Percentiles rank a stretch among this genome's conserved stretches.
Conservation (phyloP, 1,140 invertebrate genomes). For the Littorina saxatilis region DNA sequence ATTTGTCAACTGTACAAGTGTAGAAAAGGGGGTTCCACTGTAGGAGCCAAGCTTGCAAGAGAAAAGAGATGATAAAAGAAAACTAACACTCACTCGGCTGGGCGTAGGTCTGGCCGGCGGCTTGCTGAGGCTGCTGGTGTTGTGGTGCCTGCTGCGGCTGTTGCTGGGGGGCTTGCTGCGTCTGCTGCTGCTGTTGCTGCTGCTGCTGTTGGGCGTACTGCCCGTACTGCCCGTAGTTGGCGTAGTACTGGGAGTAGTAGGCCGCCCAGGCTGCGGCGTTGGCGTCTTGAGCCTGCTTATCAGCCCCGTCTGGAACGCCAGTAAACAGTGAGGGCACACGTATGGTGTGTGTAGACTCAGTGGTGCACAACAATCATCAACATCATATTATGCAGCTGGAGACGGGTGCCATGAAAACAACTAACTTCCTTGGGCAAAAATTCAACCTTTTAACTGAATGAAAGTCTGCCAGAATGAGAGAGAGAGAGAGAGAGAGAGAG, state of each 20-base stretch:
- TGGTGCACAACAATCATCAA: too few species aligned
- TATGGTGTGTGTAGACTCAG: too few species aligned
- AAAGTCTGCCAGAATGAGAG: too few species aligned
- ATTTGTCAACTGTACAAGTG: too few species aligned
- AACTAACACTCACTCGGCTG: constrained; percentile 46
- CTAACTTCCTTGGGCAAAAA: constrained; percentile 74
- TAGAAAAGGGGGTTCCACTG: too few species aligned
- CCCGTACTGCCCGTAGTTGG: constrained; percentile 70
- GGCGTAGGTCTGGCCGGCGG: constrained; percentile 30
- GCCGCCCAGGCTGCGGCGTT: constrained; percentile 79
- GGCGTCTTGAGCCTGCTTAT: constrained; percentile 71
- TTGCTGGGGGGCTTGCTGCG: constrained; percentile 44
- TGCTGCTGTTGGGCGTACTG: constrained; percentile 78
- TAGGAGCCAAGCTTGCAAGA: too few species aligned
- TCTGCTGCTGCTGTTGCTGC: constrained; percentile 77
- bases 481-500: too few species aligned
- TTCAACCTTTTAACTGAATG: too few species aligned
- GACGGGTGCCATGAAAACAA: too few species aligned
- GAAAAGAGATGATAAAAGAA: too few species aligned
- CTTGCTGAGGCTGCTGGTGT: constrained; percentile 31
- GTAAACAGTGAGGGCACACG: neutral
- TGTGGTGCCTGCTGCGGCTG: constrained; percentile 26
- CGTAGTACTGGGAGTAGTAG: constrained; percentile 79
- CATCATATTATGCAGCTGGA: too few species aligned
- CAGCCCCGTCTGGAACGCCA: constrained; percentile 36